Percentiles rank a stretch among this genome's conserved stretches.
Conservation (phyloP, 1,140 invertebrate genomes). For the Nephotettix cincticeps region DNA sequence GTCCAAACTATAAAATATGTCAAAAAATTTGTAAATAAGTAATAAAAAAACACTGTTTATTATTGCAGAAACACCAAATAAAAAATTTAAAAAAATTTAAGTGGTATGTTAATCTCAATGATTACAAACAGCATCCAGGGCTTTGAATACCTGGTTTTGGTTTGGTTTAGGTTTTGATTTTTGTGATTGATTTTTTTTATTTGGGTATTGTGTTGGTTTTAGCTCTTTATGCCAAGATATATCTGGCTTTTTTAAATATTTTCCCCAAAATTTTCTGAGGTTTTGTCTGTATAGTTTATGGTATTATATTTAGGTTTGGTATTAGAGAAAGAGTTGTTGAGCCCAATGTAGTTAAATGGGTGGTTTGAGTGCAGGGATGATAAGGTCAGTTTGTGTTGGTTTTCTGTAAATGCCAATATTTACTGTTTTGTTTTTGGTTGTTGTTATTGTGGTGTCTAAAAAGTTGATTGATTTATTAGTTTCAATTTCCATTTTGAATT, state of each 20-base stretch:
- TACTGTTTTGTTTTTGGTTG: background rate
- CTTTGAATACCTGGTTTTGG: too few relatives aligned
- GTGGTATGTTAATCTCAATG: too few relatives aligned
- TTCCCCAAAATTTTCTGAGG: background rate
- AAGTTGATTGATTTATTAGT: background rate
- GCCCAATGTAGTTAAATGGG: background rate
- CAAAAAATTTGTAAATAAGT: too few relatives aligned
- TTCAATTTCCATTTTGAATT: background rate
- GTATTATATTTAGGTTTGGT: background rate
- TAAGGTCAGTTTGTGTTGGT: background rate
- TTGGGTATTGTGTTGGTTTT: background rate
- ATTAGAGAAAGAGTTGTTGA: background rate
- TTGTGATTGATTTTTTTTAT: too few relatives aligned
- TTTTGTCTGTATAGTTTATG: background rate
- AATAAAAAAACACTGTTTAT: too few relatives aligned
- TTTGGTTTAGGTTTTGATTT: too few relatives aligned
- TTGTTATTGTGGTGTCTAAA: background rate
- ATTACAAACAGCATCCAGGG: too few relatives aligned
- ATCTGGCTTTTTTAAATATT: background rate
- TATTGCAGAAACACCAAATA: too few relatives aligned
- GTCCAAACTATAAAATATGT: too few relatives aligned
- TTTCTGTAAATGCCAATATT: background rate
- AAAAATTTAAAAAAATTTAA: too few relatives aligned
- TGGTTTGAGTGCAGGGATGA: background rate
- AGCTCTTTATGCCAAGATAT: background rate